Conservation (phyloP, 2,113 vertebrate genomes). For the Myocastor coypus region DNA sequence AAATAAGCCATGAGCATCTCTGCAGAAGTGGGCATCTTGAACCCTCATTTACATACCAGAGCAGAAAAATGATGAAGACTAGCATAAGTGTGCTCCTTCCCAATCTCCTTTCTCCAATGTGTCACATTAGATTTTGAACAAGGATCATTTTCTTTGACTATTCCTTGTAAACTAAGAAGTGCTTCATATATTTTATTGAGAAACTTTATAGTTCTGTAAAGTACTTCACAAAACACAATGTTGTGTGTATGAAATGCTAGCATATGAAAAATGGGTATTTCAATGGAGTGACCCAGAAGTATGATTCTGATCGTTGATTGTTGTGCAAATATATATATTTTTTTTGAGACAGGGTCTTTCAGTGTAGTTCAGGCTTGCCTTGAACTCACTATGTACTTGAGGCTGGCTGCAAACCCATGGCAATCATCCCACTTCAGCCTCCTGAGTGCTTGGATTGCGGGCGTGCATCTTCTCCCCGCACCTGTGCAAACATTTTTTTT, state of each 20-base stretch:
- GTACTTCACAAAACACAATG: neutral
- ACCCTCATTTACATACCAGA: neutral
- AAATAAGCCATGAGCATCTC: neutral
- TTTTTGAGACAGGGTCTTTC: neutral
- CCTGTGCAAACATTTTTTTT: neutral
- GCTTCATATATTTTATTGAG: neutral
- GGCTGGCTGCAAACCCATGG: too few relatives aligned
- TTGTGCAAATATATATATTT: neutral
- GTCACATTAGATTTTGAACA: neutral
- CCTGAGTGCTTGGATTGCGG: too few relatives aligned
- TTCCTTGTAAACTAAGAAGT: constrained; percentile 18
- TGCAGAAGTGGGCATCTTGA: neutral
- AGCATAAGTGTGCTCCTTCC: neutral
- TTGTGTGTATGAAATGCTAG: neutral
- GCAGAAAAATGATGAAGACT: constrained; percentile 17
- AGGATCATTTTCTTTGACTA: neutral
- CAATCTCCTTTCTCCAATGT: neutral
- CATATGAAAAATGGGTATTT: neutral
- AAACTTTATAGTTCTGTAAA: neutral
- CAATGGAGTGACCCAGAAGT: neutral
- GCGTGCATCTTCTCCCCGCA: too few relatives aligned
- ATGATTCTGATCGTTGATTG: neutral
- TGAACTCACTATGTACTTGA: too few relatives aligned
- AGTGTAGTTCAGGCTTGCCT: too few relatives aligned
- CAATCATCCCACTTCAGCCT: too few relatives aligned